Evolutionary conservation across 2,888 invertebrate species (phyloP).

Genomic region (Dryomyza anilis): DNA sequence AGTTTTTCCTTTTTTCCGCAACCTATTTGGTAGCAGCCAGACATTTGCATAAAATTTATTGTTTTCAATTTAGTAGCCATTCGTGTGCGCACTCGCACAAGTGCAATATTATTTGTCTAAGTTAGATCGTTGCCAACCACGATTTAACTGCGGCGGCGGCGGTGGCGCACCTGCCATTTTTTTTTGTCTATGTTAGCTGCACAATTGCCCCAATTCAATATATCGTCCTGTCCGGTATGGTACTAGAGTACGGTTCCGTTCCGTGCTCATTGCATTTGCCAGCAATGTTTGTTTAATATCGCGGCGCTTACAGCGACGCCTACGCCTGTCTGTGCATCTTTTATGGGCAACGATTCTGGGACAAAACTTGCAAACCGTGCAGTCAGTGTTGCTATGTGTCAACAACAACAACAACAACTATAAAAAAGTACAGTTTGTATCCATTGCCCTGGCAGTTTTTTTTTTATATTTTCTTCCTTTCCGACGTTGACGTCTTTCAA

Average conservation of each 20-base stretch:
- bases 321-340: slow-evolving; percentile 3
- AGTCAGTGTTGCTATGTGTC: background rate
- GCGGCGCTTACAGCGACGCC: slow-evolving; percentile 18
- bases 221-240: background rate
- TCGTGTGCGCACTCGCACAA: background rate
- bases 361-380: background rate
- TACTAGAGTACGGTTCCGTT: background rate
- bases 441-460: too few relatives aligned
- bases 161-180: slow-evolving; percentile 1
- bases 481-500: background rate
- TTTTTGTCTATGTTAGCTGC: background rate
- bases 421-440: too few relatives aligned
- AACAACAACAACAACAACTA: slow-evolving; percentile 1
- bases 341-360: too few relatives aligned
- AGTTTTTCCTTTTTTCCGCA: too few relatives aligned
- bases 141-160: background rate
- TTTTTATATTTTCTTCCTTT: background rate
- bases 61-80: slow-evolving; percentile 11
- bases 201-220: slow-evolving; percentile 2
- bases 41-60: slow-evolving; percentile 24
- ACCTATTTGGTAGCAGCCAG: slow-evolving; percentile 2
- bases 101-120: too few relatives aligned
- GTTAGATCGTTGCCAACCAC: background rate
- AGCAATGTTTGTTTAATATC: background rate
- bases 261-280: background rate